Evolutionary conservation across 92 coral and sea anemone genomes (phyloP), one percentile per base, ranked within the genome.

Genomic region (Palythoa heliodiscus): DNA sequence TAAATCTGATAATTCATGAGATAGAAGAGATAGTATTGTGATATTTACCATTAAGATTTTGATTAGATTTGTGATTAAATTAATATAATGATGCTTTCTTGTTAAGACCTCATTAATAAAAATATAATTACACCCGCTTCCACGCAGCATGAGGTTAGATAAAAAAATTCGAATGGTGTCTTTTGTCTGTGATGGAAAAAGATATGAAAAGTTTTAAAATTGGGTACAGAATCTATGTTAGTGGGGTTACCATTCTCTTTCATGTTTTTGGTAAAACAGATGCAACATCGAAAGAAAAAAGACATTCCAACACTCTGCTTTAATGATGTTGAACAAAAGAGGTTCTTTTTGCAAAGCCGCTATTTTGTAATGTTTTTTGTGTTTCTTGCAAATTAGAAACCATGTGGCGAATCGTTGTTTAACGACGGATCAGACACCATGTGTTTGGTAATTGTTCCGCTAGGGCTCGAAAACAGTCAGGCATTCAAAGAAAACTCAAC

Each of bases 371-470:
- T 16, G 67, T 61, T 17, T 60, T 66, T 80, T 80, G 84, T 80
- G 11, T 78, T 78, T 39, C 29, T 63, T 63, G 73, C 73, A 66
- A 66, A 66, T 80, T 80, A 66, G 63, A 7, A 53, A 64, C 74
- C 84, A 80, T 80, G 73, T 47, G 84, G 84, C 60, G 63, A 38
- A 80, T 13, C 16, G 35, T 64, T 80, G 38, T 66, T n/a, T 19
- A 35, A 64, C 72, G 39, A 3, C 19, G 55, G 19, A 14, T 48
- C 38, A 80, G 84, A 48, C 84, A 22, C 72, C 84, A 80, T 64
- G 84, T 80, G 84, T 53, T 80, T 13, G 16, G n/a, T 73, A n/a
- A 80, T 80, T 80, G 84, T 80, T 64, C 61, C 66, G 19, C 15
- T 15, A 58, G 83, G 1, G 43, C 40, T 80, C n/a, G 38, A 60